Evolutionary conservation across 2,113 vertebrate species (phyloP).

Genomic region (crab-eating macaque (Macaca fascicularis)): T2T-MFA8v1.1 NC_088381.1:81321501-81322000

Average conservation of each 20-base stretch:
- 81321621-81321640: constrained; percentile 85
- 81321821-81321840: constrained; percentile 74
- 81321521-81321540: constrained; percentile 84
- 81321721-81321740: constrained; percentile 67
- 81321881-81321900: constrained; percentile 56
- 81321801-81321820: constrained; percentile 81
- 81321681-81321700: constrained; percentile 72
- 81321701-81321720: constrained; percentile 67
- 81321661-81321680: constrained; percentile 83
- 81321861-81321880: constrained; percentile 58
- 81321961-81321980: constrained; percentile 39
- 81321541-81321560: constrained; percentile 86
- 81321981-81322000: not conserved
- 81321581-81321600: constrained; percentile 78
- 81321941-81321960: constrained; percentile 30
- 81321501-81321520: constrained; percentile 85
- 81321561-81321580: constrained; percentile 85
- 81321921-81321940: constrained; percentile 36
- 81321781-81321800: constrained; percentile 72
- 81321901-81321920: not conserved
- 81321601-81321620: constrained; percentile 74
- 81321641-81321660: constrained; percentile 81
- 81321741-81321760: constrained; percentile 72
- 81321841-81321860: constrained; percentile 48
- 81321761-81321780: constrained; percentile 69